Conservation (phyloP, 2,888 invertebrate genomes). For the Eupithecia subfuscata region DNA sequence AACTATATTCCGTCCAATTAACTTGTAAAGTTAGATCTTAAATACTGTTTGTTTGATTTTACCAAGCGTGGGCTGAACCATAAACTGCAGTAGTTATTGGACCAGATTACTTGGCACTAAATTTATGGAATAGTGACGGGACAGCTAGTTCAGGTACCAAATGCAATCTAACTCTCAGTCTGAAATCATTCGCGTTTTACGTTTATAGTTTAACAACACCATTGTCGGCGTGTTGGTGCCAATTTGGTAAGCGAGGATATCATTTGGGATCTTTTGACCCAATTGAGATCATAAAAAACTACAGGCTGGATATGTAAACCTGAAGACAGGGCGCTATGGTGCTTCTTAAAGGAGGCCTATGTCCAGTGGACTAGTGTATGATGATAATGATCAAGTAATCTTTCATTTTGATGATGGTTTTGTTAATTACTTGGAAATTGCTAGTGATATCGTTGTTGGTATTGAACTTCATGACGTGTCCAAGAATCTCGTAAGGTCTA, state of each 20-base stretch:
- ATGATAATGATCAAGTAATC: neutral
- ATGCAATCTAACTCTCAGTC: neutral
- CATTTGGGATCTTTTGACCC: too few species aligned
- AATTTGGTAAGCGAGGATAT: neutral
- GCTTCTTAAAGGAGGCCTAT: neutral
- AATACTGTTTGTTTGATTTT: conserved; percentile 61
- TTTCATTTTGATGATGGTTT: neutral
- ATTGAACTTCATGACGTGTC: neutral
- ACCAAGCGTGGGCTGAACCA: conserved; percentile 52
- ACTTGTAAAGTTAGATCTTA: conserved; percentile 55
- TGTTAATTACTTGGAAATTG: neutral
- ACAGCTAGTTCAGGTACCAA: conserved; percentile 24
- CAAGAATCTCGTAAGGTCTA: neutral
- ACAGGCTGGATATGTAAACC: neutral
- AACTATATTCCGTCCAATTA: conserved; percentile 52
- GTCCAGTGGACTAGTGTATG: neutral
- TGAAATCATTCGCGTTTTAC: neutral
- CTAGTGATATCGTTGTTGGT: neutral
- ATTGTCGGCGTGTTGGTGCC: neutral
- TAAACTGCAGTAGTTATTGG: conserved; percentile 60
- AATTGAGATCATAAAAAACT: too few species aligned
- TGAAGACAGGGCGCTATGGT: neutral
- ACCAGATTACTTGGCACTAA: conserved; percentile 44
- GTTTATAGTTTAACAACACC: neutral
- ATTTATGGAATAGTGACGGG: conserved; percentile 11